These are phyloP conservation scores for Acanthopagrus latus DNA, from an alignment of 2,797 vertebrate genomes.

Conservation along the genomic window DNA sequence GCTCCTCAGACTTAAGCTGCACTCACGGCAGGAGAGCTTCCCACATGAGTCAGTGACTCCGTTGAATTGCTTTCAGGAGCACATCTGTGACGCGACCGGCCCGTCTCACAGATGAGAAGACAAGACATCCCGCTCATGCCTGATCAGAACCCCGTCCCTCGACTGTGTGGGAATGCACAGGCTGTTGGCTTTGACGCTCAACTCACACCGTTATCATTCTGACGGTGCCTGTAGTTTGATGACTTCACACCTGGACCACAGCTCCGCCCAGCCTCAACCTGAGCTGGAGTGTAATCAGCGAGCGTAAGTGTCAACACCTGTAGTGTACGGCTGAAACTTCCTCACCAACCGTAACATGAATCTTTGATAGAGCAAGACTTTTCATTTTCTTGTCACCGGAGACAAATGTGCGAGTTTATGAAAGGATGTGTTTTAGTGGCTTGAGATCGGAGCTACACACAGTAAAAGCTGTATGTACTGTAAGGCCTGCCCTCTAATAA, in stretches of 20 bases:
- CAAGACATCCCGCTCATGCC: neutral
- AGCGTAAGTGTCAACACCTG: slow-evolving; percentile 31
- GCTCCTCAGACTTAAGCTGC: slow-evolving; percentile 63
- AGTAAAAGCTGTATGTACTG: neutral
- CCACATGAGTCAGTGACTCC: slow-evolving; percentile 43
- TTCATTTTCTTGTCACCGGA: neutral
- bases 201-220: neutral
- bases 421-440: slow-evolving; percentile 14
- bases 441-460: neutral
- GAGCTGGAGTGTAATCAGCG: slow-evolving; percentile 6
- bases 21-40: slow-evolving; percentile 44
- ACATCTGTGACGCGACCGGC: slow-evolving; percentile 7
- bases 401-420: neutral
- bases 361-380: neutral
- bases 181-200: slow-evolving; percentile 8
- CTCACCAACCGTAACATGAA: neutral
- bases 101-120: neutral
- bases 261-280: slow-evolving; percentile 1
- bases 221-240: neutral
- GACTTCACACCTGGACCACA: neutral
- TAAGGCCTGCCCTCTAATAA: neutral
- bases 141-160: slow-evolving; percentile 1
- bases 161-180: neutral
- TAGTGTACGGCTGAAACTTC: neutral
- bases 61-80: slow-evolving; percentile 27